A percentile compares a stretch with the other conserved stretches of the same genome.
These are phyloP conservation scores for Lasioglossum oenotherae DNA, from an alignment of 2,888 invertebrate species.

Conservation along the genomic window DNA sequence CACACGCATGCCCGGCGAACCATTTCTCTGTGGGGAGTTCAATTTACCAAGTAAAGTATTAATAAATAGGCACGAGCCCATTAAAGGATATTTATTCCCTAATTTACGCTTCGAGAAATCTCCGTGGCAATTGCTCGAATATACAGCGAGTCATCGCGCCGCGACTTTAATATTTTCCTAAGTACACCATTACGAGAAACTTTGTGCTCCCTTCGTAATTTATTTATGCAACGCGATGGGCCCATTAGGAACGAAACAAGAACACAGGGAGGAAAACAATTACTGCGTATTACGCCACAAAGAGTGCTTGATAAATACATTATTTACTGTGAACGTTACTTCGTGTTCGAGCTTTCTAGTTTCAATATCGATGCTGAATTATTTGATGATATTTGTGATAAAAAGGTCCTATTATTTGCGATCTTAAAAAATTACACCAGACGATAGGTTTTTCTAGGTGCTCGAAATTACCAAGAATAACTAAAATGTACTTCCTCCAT, in stretches of 20 bases:
- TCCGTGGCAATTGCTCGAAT: background rate
- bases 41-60: slow-evolving; percentile 36
- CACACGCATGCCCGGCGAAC: background rate
- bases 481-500: background rate
- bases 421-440: background rate
- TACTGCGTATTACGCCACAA: background rate
- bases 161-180: background rate
- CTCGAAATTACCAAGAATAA: background rate
- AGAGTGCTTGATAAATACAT: background rate
- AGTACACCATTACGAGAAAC: background rate
- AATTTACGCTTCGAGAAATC: background rate
- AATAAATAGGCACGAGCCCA: slow-evolving; percentile 17
- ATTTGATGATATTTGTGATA: background rate
- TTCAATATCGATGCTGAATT: background rate
- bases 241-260: background rate
- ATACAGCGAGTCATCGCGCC: background rate
- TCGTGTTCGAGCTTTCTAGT: background rate
- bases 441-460: background rate
- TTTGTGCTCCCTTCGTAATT: background rate
- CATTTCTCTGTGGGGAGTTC: slow-evolving; percentile 15
- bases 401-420: too few species aligned
- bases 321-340: background rate
- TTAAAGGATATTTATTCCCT: slow-evolving; percentile 5
- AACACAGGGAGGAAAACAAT: background rate
- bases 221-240: slow-evolving; percentile 1